Conservation (phyloP, 2,113 vertebrate species). For the Eulacestoma nigropectus region DNA sequence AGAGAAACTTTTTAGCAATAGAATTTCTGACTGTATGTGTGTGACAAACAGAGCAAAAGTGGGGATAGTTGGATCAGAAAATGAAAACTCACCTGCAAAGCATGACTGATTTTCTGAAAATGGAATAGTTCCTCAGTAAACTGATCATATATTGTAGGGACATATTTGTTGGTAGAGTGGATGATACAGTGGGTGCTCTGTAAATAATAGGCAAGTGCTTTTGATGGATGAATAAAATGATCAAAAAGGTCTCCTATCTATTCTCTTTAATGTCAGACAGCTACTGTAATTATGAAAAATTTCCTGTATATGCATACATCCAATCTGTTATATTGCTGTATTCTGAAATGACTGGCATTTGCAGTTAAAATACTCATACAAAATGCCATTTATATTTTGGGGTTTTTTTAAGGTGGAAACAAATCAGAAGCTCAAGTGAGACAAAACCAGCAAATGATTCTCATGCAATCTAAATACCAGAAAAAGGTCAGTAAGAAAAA, state of each 20-base stretch:
- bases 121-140: neutral
- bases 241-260: conserved; percentile 1
- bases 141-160: neutral
- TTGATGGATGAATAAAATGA: conserved; percentile 8
- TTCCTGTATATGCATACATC: neutral
- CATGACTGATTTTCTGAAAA: conserved; percentile 1
- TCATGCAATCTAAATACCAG: conserved; percentile 71
- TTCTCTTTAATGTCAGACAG: conserved; percentile 23
- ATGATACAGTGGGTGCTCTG: conserved; percentile 7
- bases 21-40: neutral
- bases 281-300: conserved; percentile 32
- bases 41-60: neutral
- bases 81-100: conserved; percentile 16
- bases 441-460: conserved; percentile 69
- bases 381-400: neutral
- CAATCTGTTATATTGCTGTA: conserved; percentile 2
- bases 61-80: neutral
- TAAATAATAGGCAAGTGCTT: conserved; percentile 1
- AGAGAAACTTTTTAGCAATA: neutral
- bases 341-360: conserved; percentile 40
- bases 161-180: neutral
- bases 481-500: conserved; percentile 77
- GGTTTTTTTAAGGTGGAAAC: conserved; percentile 69
- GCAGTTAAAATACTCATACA: neutral
- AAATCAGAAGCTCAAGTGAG: conserved; percentile 74